These are phyloP conservation scores for Proctacanthus coquilletti DNA, from an alignment of 1,140 invertebrate genomes.

Conservation along the genomic window DNA sequence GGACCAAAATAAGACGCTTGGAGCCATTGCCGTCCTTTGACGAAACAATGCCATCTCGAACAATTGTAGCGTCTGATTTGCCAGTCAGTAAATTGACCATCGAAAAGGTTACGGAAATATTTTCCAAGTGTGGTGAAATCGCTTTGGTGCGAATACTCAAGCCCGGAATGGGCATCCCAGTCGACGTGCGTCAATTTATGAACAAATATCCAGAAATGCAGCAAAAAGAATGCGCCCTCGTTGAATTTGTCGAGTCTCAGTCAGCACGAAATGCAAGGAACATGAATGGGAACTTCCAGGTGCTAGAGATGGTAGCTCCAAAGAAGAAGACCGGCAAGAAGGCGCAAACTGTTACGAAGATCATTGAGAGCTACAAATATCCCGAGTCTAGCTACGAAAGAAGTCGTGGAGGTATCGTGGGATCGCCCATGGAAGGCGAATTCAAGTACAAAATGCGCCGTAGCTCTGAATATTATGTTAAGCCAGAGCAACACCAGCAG, in stretches of 20 bases:
- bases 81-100: conserved; percentile 70
- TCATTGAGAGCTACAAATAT: conserved; percentile 29
- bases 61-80: conserved; percentile 72
- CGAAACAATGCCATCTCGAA: conserved; percentile 78
- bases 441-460: conserved; percentile 23
- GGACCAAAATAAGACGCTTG: conserved; percentile 75
- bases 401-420: conserved; percentile 20
- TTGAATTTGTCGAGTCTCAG: conserved; percentile 79
- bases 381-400: conserved; percentile 22
- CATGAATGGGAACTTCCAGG: conserved; percentile 29
- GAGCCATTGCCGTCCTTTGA: conserved; percentile 77
- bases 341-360: conserved; percentile 22
- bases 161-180: conserved; percentile 72
- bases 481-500: conserved; percentile 3
- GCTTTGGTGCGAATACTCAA: conserved; percentile 69
- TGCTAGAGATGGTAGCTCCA: conserved; percentile 28
- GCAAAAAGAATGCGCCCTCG: conserved; percentile 68
- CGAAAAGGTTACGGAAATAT: conserved; percentile 75
- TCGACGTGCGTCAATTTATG: conserved; percentile 75
- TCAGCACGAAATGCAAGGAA: conserved; percentile 65
- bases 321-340: conserved; percentile 31
- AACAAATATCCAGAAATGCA: conserved; percentile 78
- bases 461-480: conserved; percentile 8
- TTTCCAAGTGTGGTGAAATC: conserved; percentile 74
- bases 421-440: conserved; percentile 16